phyloP scores from a whole-genome alignment of 2,797 vertebrate species.

The Lindbergichthys nudifrons region DNA sequence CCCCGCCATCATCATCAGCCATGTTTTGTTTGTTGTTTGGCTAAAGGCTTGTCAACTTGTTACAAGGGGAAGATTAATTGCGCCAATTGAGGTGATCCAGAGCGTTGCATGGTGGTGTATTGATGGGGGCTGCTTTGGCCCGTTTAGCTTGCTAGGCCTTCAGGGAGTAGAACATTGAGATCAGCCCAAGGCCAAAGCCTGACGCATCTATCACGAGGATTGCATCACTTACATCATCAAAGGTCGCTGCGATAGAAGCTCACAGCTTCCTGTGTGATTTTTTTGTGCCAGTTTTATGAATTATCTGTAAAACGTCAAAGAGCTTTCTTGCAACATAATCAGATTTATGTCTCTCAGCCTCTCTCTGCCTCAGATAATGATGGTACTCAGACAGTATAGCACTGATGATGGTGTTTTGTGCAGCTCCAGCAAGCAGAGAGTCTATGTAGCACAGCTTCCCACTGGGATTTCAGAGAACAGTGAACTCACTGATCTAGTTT shows the following conservation, averaged over 20 bases:
- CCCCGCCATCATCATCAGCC: constrained; percentile 25
- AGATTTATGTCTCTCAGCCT: constrained; percentile 31
- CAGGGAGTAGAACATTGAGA: constrained; percentile 63
- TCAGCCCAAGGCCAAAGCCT: constrained; percentile 67
- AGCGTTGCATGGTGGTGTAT: constrained; percentile 52
- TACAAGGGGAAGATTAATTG: constrained; percentile 66
- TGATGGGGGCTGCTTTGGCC: constrained; percentile 66
- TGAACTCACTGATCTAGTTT: constrained; percentile 62
- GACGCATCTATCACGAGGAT: constrained; percentile 69
- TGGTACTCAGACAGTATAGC: constrained; percentile 29
- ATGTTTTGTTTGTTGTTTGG: constrained; percentile 55
- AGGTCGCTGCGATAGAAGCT: constrained; percentile 53
- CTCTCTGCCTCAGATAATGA: constrained; percentile 37
- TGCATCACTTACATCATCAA: constrained; percentile 69
- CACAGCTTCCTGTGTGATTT: constrained; percentile 47
- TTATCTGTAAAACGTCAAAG: constrained; percentile 32
- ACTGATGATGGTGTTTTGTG: constrained; percentile 31
- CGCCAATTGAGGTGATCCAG: constrained; percentile 50
- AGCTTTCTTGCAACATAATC: constrained; percentile 33
- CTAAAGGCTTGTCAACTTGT: constrained; percentile 54
- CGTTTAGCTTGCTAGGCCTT: constrained; percentile 66
- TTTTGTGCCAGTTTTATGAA: constrained; percentile 19
- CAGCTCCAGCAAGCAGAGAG: constrained; percentile 29
- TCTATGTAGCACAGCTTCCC: constrained; percentile 28
- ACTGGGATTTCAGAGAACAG: constrained; percentile 38